Evolutionary conservation across 2,113 vertebrate species (phyloP).

Genomic region (Podarcis muralis): DNA sequence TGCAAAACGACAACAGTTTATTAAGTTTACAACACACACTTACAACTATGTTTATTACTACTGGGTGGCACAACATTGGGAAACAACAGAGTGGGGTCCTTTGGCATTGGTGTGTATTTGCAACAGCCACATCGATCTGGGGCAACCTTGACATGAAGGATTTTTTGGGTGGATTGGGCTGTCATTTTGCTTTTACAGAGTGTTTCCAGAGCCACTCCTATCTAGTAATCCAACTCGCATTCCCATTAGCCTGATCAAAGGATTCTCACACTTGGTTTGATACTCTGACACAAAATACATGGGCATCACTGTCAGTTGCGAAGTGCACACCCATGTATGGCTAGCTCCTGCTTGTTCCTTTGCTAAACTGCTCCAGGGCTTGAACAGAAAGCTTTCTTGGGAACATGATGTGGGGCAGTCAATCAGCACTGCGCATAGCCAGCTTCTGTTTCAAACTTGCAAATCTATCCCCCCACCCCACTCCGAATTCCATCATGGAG

Average conservation of each 20-base stretch:
- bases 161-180: too few relatives aligned
- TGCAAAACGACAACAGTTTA: slow-evolving; percentile 50
- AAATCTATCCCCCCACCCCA: background rate
- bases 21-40: background rate
- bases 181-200: too few relatives aligned
- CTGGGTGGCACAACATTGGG: background rate
- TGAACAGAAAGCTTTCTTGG: background rate
- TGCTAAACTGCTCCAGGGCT: background rate
- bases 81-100: background rate
- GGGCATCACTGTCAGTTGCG: background rate
- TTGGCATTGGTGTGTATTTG: too few relatives aligned
- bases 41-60: slow-evolving; percentile 2
- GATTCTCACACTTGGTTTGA: too few relatives aligned
- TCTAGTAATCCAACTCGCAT: too few relatives aligned
- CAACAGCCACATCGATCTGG: too few relatives aligned
- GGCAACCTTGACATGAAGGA: too few relatives aligned
- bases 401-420: background rate
- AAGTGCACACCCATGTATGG: too few relatives aligned
- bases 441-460: background rate
- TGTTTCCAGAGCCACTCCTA: too few relatives aligned
- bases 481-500: background rate
- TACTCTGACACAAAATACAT: too few relatives aligned
- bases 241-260: too few relatives aligned
- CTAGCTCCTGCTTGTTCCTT: too few relatives aligned
- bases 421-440: background rate